These are phyloP conservation scores for Nasonia vitripennis DNA, from an alignment of 1,140 invertebrate species.

Conservation along the genomic window DNA sequence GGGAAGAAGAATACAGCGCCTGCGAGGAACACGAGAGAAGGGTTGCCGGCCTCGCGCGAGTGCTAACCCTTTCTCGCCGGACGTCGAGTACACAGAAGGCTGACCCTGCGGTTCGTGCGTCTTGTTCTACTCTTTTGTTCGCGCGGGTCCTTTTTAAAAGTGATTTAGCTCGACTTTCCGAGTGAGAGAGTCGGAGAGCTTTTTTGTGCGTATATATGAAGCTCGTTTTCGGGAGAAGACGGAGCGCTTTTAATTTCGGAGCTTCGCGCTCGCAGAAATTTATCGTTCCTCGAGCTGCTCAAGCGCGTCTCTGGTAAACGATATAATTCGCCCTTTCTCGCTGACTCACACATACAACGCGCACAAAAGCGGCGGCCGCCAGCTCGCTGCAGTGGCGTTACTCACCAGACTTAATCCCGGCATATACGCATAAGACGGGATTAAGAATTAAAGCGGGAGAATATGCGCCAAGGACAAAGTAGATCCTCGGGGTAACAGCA, in stretches of 20 bases:
- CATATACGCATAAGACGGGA: constrained; percentile 19
- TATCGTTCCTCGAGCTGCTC: too few species aligned
- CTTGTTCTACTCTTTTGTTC: constrained; percentile 20
- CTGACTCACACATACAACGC: neutral
- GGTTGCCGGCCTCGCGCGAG: neutral
- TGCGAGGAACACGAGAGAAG: constrained; percentile 23
- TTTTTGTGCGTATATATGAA: neutral
- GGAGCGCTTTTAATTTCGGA: neutral
- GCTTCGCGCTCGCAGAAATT: neutral
- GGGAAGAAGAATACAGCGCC: constrained; percentile 58
- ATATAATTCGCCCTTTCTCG: neutral
- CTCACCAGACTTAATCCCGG: neutral
- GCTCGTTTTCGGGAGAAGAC: too few species aligned
- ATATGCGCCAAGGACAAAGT: constrained; percentile 38
- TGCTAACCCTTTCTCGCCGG: constrained; percentile 58
- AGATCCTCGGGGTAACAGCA: neutral
- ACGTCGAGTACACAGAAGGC: constrained; percentile 20
- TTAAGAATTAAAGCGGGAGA: constrained; percentile 41
- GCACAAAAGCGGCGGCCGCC: neutral
- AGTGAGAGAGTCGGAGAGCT: neutral
- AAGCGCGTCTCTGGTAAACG: neutral
- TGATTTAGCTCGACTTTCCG: constrained; percentile 36
- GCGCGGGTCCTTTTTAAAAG: constrained; percentile 35
- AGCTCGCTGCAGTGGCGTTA: neutral
- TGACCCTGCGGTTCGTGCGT: constrained; percentile 13